Base-by-base conservation (phyloP, 2,888 invertebrate genomes). In the Pristionchus japonicus region DNA sequence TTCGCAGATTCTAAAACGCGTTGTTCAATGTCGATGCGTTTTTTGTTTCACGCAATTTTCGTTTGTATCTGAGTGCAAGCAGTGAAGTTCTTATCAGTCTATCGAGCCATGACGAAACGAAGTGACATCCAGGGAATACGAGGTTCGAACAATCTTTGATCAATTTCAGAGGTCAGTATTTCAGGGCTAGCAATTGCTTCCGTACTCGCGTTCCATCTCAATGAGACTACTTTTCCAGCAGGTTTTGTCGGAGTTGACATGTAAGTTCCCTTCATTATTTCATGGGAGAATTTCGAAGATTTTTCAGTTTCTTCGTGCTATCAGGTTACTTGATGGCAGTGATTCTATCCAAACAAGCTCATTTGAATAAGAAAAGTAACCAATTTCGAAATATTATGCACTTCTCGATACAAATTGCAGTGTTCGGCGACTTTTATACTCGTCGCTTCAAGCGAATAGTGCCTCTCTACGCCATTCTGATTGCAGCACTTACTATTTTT, bases 401-500 rank as follows among this genome's bases (percentile, higher is more conserved):
- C n/a, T n/a, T n/a, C n/a, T n/a, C n/a, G n/a, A n/a, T n/a, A n/a
- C n/a, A 57, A 4, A 1, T 23, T 70, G 20, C 70, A 70, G 70
- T 70, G 31, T 70, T 70, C 37, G 34, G 70, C 20, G 37, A 70
- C 15, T 77, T 77, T 17, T 77, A 77, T 47, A 47, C 43, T 43
- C 77, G 77, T 34, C 77, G 77, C 27, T 77, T 77, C 77, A 77
- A 77, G 43, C 77, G 77, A n/a, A 77, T 77, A 23, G 77, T 77
- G 43, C 77, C 77, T 6, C 47, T 77, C 15, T 77, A 77, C 27
- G 77, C 77, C 11, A 40, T 77, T 27, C 11, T 77, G 2, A 9
- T 77, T 6, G n/a, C 15, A 13, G n/a, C 27, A 11, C 77, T 77
- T 3, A 43, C 77, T 3, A 70, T 70, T 4, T 1, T 15, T 1